Evolutionary conservation across 1,140 invertebrate genomes (phyloP).

Genomic region (Tetragonula clypearis): DNA sequence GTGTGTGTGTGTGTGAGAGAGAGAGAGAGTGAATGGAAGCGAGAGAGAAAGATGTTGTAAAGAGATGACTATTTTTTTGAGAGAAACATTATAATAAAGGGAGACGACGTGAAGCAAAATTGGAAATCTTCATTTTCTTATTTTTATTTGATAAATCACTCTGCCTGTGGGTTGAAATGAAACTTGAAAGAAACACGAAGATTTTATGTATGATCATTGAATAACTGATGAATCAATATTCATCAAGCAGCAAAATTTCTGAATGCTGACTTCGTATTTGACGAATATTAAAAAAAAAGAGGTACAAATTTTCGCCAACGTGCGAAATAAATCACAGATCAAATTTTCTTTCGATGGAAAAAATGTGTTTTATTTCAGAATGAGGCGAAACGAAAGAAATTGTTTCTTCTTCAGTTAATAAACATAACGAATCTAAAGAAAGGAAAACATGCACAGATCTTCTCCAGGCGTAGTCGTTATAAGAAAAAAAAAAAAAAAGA

Average conservation of each 20-base stretch:
- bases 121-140: neutral
- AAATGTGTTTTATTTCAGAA: neutral
- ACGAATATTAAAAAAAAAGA: neutral
- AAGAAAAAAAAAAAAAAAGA: neutral
- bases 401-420: neutral
- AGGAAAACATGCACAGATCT: neutral
- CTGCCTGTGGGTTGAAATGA: neutral
- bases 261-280: too few relatives aligned
- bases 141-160: neutral
- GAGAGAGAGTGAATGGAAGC: neutral
- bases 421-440: neutral
- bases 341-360: neutral
- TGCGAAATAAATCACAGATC: neutral
- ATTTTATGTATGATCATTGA: neutral
- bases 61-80: conserved; percentile 50
- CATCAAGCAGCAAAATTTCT: too few relatives aligned
- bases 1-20: too few relatives aligned
- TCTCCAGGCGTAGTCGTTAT: neutral
- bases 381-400: neutral
- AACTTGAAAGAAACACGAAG: neutral
- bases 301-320: neutral
- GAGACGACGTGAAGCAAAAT: neutral
- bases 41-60: conserved; percentile 24
- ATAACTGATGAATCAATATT: neutral
- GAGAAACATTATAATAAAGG: neutral